Evolutionary conservation across 2,113 vertebrate genomes (phyloP).

Genomic region (Ardeotis arabs): DNA sequence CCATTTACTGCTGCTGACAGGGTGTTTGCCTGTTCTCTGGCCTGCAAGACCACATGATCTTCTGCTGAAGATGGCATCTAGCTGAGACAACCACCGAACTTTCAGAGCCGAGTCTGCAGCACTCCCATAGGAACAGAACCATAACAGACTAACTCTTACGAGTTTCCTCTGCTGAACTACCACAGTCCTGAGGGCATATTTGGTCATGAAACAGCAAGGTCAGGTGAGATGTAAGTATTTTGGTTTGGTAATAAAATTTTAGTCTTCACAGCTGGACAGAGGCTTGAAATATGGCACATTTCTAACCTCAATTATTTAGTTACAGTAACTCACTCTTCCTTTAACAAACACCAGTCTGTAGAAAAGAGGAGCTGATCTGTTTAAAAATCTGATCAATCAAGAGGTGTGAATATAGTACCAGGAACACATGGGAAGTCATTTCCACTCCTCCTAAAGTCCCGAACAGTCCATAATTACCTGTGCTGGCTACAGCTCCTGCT

Average conservation of each 20-base stretch:
- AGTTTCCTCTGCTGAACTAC: background rate
- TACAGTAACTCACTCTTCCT: background rate
- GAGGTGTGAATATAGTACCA: background rate
- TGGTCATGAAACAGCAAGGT: background rate
- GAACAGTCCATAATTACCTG: background rate
- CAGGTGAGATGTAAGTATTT: background rate
- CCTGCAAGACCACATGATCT: background rate
- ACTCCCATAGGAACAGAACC: background rate
- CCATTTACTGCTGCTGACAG: background rate
- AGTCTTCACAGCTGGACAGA: background rate
- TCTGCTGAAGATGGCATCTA: background rate
- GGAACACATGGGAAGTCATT: background rate
- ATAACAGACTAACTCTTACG: background rate
- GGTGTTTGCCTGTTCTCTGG: background rate
- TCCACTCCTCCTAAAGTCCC: background rate
- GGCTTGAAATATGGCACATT: background rate
- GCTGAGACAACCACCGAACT: background rate
- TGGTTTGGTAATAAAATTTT: background rate
- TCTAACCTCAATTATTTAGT: background rate
- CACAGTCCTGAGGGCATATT: accelerated
- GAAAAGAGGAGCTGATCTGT: background rate
- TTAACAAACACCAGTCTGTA: background rate
- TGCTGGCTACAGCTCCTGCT: background rate
- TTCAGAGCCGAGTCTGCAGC: background rate
- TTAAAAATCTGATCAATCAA: background rate